phyloP scores from a whole-genome alignment of 2,888 invertebrate genomes.

The Drosophila tanythrix region DNA sequence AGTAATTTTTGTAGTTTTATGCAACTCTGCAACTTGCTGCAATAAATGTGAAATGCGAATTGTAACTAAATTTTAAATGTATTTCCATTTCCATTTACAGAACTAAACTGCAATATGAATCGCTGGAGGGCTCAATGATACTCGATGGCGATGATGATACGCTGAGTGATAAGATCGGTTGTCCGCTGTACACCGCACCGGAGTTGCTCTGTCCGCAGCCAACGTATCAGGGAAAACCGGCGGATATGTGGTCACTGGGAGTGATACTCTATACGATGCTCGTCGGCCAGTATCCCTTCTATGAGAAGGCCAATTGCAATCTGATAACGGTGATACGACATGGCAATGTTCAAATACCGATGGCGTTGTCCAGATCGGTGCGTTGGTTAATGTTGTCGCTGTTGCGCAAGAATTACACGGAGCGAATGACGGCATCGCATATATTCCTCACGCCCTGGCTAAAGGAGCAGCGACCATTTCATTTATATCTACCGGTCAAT shows the following conservation, averaged over 20 bases:
- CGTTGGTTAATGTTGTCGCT: slow-evolving; percentile 79
- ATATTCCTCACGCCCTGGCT: slow-evolving; percentile 82
- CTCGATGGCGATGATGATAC: slow-evolving; percentile 82
- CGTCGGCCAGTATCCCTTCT: slow-evolving; percentile 84
- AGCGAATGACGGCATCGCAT: slow-evolving; percentile 79
- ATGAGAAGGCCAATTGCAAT: slow-evolving; percentile 83
- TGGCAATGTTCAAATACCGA: slow-evolving; percentile 82
- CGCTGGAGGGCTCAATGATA: slow-evolving; percentile 84
- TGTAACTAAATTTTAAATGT: slow-evolving; percentile 1
- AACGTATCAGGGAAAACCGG: slow-evolving; percentile 83
- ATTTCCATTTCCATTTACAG: slow-evolving; percentile 63
- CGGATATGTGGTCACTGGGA: slow-evolving; percentile 84
- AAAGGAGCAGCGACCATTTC: slow-evolving; percentile 78
- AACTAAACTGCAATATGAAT: slow-evolving; percentile 84
- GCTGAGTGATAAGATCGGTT: slow-evolving; percentile 84
- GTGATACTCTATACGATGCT: slow-evolving; percentile 84
- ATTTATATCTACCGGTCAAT: slow-evolving; percentile 80
- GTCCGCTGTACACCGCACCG: slow-evolving; percentile 84
- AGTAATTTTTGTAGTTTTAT: slow-evolving; percentile 43
- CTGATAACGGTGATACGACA: slow-evolving; percentile 83
- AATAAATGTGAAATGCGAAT: slow-evolving; percentile 26
- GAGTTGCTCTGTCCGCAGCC: slow-evolving; percentile 83
- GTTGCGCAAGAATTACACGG: slow-evolving; percentile 79
- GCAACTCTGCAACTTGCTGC: slow-evolving; percentile 53
- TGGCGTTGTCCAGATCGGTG: slow-evolving; percentile 75